Conservation (phyloP, 2,888 invertebrate genomes). For the Synergus japonicus region DNA sequence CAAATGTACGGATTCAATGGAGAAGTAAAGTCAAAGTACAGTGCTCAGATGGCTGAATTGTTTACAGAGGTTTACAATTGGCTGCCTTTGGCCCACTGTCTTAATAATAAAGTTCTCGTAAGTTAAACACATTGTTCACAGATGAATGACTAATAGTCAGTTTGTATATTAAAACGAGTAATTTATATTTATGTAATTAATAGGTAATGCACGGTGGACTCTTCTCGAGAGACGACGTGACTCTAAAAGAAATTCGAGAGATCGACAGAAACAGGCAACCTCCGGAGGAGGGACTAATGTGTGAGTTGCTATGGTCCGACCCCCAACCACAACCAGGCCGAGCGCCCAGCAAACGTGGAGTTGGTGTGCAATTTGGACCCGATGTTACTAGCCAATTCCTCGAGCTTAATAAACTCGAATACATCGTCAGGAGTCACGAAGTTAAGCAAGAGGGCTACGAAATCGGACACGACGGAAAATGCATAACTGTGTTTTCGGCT, state of each 20-base stretch:
- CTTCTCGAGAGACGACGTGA: conserved; percentile 95
- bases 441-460: conserved; percentile 98
- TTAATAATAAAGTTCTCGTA: conserved; percentile 90
- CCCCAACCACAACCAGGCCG: conserved; percentile 94
- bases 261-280: conserved; percentile 97
- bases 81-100: conserved; percentile 96
- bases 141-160: neutral
- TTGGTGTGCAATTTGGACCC: conserved; percentile 99
- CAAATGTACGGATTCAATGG: conserved; percentile 99
- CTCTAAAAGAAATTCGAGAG: conserved; percentile 93
- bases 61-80: conserved; percentile 99
- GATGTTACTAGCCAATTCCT: conserved; percentile 95
- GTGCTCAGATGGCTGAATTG: conserved; percentile 95
- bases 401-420: conserved; percentile 91
- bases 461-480: conserved; percentile 94
- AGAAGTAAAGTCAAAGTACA: conserved; percentile 97
- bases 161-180: neutral
- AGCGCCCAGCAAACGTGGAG: conserved; percentile 96
- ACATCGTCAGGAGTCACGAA: conserved; percentile 97
- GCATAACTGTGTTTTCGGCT: conserved; percentile 99
- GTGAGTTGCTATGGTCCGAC: conserved; percentile 99
- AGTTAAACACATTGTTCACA: conserved; percentile 60
- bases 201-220: conserved; percentile 98
- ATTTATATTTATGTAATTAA: neutral
- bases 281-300: conserved; percentile 97